Evolutionary conservation across 2,888 invertebrate species (phyloP).

Genomic region (Mimas tiliae): DNA sequence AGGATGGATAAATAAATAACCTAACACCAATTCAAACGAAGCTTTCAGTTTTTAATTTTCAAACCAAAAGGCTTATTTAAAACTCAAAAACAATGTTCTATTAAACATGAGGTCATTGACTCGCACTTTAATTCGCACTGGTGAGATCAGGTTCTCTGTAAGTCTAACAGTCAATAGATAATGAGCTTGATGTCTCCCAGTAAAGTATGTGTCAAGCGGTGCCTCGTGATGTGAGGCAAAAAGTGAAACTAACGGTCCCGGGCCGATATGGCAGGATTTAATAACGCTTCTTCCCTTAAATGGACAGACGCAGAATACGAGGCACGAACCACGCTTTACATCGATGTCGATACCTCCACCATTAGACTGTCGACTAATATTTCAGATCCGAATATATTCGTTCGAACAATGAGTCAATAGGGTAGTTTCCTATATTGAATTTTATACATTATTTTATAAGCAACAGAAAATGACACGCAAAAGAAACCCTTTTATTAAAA

Average conservation of each 20-base stretch:
- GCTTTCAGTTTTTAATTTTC: background rate
- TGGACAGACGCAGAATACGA: slow-evolving; percentile 58
- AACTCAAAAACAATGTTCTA: no score
- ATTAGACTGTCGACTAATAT: background rate
- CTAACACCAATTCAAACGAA: background rate
- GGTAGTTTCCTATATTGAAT: no score
- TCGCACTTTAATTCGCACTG: slow-evolving; percentile 10
- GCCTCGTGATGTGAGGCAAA: slow-evolving; percentile 53
- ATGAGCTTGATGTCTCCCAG: slow-evolving; percentile 25
- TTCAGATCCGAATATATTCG: background rate
- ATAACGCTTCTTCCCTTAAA: slow-evolving; percentile 69
- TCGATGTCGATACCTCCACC: slow-evolving; percentile 46
- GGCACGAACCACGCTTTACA: slow-evolving; percentile 38
- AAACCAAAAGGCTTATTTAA: background rate
- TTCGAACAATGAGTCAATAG: background rate
- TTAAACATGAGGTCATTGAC: slow-evolving; percentile 13
- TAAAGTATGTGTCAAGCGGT: slow-evolving; percentile 38
- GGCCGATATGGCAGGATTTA: slow-evolving; percentile 76
- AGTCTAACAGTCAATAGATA: slow-evolving; percentile 28
- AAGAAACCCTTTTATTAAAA: no score
- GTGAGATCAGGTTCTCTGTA: slow-evolving; percentile 24
- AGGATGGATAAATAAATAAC: background rate
- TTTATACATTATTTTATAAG: no score
- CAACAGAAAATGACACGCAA: no score
- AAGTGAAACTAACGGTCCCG: slow-evolving; percentile 66